phyloP scores from a whole-genome alignment of 2,888 invertebrate genomes.

The Harmothoe impar region DNA sequence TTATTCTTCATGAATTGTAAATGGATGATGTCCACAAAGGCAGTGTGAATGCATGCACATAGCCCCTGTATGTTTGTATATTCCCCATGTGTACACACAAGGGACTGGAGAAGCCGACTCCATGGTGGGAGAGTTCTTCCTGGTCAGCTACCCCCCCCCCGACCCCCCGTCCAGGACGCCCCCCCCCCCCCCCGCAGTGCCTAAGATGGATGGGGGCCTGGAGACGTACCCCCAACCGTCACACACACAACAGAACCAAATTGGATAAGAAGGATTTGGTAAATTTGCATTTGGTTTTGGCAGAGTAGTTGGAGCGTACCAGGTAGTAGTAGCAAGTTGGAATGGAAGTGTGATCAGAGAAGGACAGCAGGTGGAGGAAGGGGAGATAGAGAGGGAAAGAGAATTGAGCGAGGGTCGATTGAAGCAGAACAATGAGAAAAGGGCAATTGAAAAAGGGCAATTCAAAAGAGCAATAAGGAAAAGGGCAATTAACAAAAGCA shows the following conservation, averaged over 20 bases:
- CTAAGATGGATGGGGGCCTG: conserved; percentile 46
- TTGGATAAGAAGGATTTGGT: conserved; percentile 61
- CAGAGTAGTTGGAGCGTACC: background rate
- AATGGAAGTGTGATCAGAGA: too few species aligned
- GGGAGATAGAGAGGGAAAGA: too few species aligned
- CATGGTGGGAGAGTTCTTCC: background rate
- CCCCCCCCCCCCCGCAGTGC: too few species aligned
- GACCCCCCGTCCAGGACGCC: too few species aligned
- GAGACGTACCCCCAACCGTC: background rate
- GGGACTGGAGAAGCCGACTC: background rate
- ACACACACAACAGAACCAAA: conserved; percentile 53
- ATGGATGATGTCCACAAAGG: background rate
- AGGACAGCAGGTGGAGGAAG: too few species aligned
- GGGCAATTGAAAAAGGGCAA: too few species aligned
- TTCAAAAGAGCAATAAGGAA: too few species aligned
- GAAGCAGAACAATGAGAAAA: too few species aligned
- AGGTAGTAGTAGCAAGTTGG: too few species aligned
- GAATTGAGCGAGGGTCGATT: too few species aligned
- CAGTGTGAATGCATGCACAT: background rate
- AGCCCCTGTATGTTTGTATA: background rate
- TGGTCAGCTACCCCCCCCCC: too few species aligned
- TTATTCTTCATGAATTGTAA: conserved; percentile 59
- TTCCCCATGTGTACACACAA: background rate
- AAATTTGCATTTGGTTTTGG: conserved; percentile 61
- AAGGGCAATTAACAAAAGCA: too few species aligned